phyloP scores from a whole-genome alignment of 2,888 invertebrate genomes.

The Oxystoma pomonae region DNA sequence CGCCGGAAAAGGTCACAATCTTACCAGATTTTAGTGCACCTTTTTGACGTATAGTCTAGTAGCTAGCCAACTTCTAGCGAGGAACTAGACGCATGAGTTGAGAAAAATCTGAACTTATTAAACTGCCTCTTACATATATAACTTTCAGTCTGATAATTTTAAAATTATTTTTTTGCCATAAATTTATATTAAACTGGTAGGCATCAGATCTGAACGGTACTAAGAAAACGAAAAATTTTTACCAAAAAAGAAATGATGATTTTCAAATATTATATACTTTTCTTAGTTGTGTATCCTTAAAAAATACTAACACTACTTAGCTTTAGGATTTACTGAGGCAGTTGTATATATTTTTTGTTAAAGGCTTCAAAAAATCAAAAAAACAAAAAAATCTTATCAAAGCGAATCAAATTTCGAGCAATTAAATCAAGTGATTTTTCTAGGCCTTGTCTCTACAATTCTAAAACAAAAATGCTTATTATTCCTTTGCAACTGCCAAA shows the following conservation, averaged over 20 bases:
- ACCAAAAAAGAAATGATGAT: neutral
- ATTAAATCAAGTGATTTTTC: conserved; percentile 26
- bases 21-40: neutral
- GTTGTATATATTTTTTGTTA: neutral
- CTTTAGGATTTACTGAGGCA: neutral
- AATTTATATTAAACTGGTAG: neutral
- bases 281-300: neutral
- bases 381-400: neutral
- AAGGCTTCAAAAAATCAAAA: too few relatives aligned
- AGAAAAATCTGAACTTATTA: conserved; percentile 5
- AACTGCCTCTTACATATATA: conserved; percentile 14
- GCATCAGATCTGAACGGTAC: neutral
- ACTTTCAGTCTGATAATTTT: conserved; percentile 16
- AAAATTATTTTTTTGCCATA: neutral
- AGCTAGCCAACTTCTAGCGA: neutral
- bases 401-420: neutral
- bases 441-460: conserved; percentile 9
- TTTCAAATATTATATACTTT: too few relatives aligned
- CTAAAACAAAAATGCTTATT: conserved; percentile 1
- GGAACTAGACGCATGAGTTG: neutral
- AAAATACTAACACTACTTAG: neutral
- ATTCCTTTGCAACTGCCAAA: conserved; percentile 17
- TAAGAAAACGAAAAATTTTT: neutral
- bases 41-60: conserved; percentile 5
- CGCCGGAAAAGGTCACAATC: neutral